Base-by-base conservation (phyloP, 2,888 invertebrate genomes). In the Cheilosia soror region DNA sequence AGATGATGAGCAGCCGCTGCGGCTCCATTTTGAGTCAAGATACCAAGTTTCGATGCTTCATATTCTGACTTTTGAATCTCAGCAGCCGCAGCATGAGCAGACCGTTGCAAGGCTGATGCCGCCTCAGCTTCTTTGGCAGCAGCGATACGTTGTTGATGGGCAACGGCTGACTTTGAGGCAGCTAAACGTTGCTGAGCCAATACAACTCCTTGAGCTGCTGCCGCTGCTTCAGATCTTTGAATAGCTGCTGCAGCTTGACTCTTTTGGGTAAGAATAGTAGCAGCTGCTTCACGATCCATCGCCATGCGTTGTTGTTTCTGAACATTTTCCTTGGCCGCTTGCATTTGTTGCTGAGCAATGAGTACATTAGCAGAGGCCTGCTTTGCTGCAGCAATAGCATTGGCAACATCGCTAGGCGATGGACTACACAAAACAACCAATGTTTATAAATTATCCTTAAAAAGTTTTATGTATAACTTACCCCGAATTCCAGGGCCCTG, bases 71-170 rank as follows among this genome's bases (percentile, higher is more conserved):
- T 95, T 87, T 95, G 95, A 63, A 96, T 93, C 89, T 96, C 94
- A 2, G 94, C 95, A 0, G 96, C 96, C 2, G 96, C 95, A 62
- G 94, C 94, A 83, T 94, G 94, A 0, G 96, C 96, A 15, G 95
- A 95, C 47, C 94, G 94, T 79, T 96, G 95, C 81, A 96, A 94
- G 0, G 96, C 95, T 6, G 94, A 93, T 0, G 96, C 96, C 0
- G 96, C 96, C 7, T 95, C 95, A 0, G 95, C 94, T 90, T 96
- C 96, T 66, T 95, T 94, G 0, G 95, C 94, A 0, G 96, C 95
- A 0, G 96, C 96, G 4, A 95, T 94, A 87, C 95, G 94, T 90
- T 96, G 96, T 2, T 95, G 95, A 33, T 95, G 95, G 0, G 96
- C 95, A 0, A 95, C 96, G 0, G 95, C 93, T 0, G 95, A 94